Conservation (phyloP, 92 coral and sea anemone genomes). For the Umimayanthus kanabou region DNA sequence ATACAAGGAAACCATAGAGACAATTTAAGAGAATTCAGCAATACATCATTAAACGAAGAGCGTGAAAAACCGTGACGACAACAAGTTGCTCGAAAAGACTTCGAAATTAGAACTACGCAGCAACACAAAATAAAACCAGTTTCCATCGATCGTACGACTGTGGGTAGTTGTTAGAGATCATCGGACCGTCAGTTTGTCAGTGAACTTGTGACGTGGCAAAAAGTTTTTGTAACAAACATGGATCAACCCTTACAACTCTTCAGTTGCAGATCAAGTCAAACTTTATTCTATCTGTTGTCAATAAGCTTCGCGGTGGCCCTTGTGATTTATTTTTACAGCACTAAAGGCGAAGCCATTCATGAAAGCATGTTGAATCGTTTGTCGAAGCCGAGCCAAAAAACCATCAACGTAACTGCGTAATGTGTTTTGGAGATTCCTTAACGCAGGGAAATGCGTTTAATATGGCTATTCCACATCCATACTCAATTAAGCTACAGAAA, state of each 20-base stretch:
- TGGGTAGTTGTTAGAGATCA: neutral
- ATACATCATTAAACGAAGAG: no score
- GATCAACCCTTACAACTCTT: neutral
- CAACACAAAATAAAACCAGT: conserved; percentile 34
- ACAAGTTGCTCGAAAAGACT: no score
- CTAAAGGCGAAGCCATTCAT: neutral
- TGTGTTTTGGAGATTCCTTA: conserved; percentile 37
- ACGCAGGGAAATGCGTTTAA: neutral
- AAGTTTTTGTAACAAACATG: neutral
- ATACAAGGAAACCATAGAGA: no score
- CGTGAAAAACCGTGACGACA: no score
- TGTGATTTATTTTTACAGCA: neutral
- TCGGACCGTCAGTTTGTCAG: neutral
- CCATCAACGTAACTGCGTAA: neutral
- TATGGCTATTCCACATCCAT: conserved; percentile 1
- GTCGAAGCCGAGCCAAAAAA: neutral
- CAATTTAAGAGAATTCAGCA: no score
- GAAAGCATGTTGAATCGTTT: neutral
- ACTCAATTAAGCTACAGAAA: conserved; percentile 31
- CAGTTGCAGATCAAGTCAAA: conserved; percentile 2
- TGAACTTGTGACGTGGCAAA: neutral
- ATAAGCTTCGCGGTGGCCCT: neutral
- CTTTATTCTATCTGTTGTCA: neutral
- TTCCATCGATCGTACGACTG: conserved; percentile 1
- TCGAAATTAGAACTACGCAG: no score